These are phyloP conservation scores for Cyclargus thomasi DNA, from an alignment of 1,140 invertebrate species.

Conservation along the genomic window DNA sequence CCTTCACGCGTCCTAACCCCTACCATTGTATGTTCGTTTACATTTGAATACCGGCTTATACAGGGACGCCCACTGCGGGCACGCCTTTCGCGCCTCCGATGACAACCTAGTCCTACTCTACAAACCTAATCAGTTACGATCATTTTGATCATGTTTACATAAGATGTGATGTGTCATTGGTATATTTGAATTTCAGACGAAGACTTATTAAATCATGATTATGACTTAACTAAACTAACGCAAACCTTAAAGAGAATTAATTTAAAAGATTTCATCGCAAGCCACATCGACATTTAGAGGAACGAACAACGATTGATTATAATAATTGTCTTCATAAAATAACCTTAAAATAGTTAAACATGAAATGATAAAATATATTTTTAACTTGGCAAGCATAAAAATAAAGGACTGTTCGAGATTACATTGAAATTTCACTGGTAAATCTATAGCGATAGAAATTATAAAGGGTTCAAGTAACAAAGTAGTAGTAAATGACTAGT, in stretches of 20 bases:
- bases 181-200: background rate
- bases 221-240: background rate
- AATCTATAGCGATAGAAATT: too few species aligned
- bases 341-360: background rate
- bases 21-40: slow-evolving; percentile 69
- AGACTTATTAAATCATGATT: background rate
- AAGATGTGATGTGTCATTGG: background rate
- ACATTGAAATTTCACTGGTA: background rate
- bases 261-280: background rate
- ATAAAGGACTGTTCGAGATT: background rate
- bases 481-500: background rate
- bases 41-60: slow-evolving; percentile 61
- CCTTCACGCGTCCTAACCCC: slow-evolving; percentile 73
- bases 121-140: slow-evolving; percentile 24
- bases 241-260: background rate
- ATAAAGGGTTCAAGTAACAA: background rate
- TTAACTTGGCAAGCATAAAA: background rate
- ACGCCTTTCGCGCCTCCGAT: slow-evolving; percentile 44
- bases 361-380: background rate
- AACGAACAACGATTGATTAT: background rate
- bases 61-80: slow-evolving; percentile 48
- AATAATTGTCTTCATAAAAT: background rate
- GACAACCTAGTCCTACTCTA: slow-evolving; percentile 38
- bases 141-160: slow-evolving; percentile 8
- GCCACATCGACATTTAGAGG: background rate